Conservation (phyloP, 2,113 vertebrate genomes). For the Proteles cristata region DNA sequence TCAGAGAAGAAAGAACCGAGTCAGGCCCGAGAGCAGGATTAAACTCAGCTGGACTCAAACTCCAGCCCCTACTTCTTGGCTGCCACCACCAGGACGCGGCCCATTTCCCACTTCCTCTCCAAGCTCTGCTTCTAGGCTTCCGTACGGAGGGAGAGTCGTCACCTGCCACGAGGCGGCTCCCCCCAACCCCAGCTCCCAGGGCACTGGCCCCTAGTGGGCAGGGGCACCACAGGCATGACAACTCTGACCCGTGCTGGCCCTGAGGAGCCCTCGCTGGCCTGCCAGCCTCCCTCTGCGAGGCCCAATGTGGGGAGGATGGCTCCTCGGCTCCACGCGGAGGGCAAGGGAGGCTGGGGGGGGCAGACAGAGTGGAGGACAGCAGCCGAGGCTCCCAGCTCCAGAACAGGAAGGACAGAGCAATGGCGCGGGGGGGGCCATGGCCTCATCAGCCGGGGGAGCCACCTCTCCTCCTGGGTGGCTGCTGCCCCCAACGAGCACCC, state of each 20-base stretch:
- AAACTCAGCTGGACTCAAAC: background rate
- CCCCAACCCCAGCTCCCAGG: background rate
- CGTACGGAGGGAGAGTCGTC: background rate
- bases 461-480: rapidly evolving
- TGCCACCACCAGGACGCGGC: background rate
- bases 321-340: background rate
- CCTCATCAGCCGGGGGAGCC: no score
- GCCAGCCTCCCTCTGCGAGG: background rate
- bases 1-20: background rate
- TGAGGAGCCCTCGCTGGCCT: background rate
- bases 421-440: rapidly evolving
- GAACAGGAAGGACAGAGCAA: rapidly evolving
- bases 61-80: background rate
- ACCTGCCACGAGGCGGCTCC: background rate
- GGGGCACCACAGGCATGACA: rapidly evolving
- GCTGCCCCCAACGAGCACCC: background rate
- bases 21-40: background rate
- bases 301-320: no score
- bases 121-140: background rate
- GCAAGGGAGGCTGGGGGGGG: background rate
- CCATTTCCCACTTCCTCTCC: background rate
- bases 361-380: background rate
- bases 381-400: background rate
- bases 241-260: background rate
- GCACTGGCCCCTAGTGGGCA: rapidly evolving